Conservation (phyloP, 2,113 vertebrate species). For the Cynocephalus volans region DNA sequence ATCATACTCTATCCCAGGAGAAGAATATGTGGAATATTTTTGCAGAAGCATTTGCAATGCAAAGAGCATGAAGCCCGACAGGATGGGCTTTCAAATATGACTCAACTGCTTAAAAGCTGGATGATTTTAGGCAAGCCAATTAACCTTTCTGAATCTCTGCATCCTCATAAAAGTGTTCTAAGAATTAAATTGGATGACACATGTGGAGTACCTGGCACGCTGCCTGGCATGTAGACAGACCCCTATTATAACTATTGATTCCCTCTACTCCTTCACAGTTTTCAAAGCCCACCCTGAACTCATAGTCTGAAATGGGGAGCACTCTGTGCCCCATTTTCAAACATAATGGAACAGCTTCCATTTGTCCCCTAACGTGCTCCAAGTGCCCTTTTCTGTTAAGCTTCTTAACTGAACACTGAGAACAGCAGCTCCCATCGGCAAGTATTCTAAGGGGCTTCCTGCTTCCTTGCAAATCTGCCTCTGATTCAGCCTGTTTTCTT, state of each 20-base stretch:
- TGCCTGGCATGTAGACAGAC: conserved; percentile 25
- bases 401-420: conserved; percentile 1
- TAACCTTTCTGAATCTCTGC: conserved; percentile 59
- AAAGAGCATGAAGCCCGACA: background rate
- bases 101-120: conserved; percentile 53
- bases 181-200: conserved; percentile 49
- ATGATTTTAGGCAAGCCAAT: conserved; percentile 55
- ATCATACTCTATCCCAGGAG: background rate
- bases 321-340: background rate
- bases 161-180: background rate
- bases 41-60: background rate
- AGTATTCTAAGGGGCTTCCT: conserved; percentile 4
- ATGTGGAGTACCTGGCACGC: conserved; percentile 19
- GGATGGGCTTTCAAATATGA: conserved; percentile 6
- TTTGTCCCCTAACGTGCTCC: background rate
- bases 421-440: background rate
- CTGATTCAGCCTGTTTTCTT: background rate
- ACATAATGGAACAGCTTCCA: background rate
- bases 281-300: background rate
- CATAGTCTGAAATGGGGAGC: background rate
- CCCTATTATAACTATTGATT: background rate
- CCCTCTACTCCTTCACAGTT: background rate
- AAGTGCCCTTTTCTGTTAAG: background rate
- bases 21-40: background rate
- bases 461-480: conserved; percentile 40